Evolutionary conservation across 2,113 vertebrate genomes (phyloP).

Genomic region (Crotophaga sulcirostris): DNA sequence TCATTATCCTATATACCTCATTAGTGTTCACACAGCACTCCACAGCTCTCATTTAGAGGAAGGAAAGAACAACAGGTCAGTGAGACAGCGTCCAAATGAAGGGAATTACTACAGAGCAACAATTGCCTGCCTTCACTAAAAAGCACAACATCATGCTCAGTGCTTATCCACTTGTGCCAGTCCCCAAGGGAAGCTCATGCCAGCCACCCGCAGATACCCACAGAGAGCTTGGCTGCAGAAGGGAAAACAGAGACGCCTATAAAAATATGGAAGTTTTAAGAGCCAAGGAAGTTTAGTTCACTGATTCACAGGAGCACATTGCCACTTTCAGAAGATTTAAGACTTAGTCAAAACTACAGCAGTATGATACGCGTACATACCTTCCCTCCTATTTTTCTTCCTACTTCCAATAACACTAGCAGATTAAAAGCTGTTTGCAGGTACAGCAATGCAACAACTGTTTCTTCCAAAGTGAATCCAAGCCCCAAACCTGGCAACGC

Average conservation of each 20-base stretch:
- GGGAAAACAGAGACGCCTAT: not conserved
- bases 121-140: not conserved
- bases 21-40: not conserved
- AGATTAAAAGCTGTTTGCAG: not conserved
- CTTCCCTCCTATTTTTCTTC: not conserved
- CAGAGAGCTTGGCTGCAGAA: not conserved
- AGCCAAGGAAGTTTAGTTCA: not conserved
- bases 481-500: not conserved
- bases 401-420: not conserved
- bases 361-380: not conserved
- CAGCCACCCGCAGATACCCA: not conserved
- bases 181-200: not conserved
- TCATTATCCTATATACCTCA: not conserved
- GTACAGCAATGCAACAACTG: not conserved
- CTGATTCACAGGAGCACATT: not conserved
- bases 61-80: not conserved
- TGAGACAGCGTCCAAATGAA: not conserved
- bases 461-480: not conserved
- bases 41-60: not conserved
- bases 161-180: not conserved
- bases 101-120: not conserved
- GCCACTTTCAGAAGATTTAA: not conserved
- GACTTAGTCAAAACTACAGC: not conserved
- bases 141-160: fast-evolving
- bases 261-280: not conserved